Percentiles rank a stretch among this genome's conserved stretches.
Evolutionary conservation across 2,113 vertebrate species (phyloP).

Genomic region (Cryptoleucopteryx plumbea): DNA sequence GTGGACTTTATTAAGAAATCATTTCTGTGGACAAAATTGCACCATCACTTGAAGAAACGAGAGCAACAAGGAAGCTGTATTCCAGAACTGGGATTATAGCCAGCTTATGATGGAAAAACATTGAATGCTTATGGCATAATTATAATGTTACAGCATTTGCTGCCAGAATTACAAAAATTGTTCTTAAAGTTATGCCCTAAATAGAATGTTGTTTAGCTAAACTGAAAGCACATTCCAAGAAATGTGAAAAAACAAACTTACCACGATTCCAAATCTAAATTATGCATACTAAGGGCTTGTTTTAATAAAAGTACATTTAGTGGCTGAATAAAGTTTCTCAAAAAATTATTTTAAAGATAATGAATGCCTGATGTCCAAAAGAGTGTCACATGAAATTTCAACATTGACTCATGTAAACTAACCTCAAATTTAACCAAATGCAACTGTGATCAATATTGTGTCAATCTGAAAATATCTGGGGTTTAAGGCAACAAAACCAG

Average conservation of each 20-base stretch:
- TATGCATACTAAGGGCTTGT: not conserved
- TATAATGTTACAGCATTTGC: slow-evolving; percentile 8
- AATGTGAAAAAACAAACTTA: slow-evolving; percentile 39
- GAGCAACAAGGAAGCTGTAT: slow-evolving; percentile 35
- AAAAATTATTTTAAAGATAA: slow-evolving; percentile 46
- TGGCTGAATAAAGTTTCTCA: not conserved
- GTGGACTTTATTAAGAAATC: not conserved
- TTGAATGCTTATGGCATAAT: slow-evolving; percentile 35
- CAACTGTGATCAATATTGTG: slow-evolving; percentile 50
- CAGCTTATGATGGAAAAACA: slow-evolving; percentile 45
- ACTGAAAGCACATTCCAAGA: slow-evolving; percentile 53
- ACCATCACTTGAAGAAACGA: slow-evolving; percentile 3
- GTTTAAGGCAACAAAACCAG: slow-evolving; percentile 44
- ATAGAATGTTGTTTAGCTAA: slow-evolving; percentile 45
- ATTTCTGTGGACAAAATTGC: not conserved
- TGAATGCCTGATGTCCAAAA: slow-evolving; percentile 25
- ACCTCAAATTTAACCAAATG: slow-evolving; percentile 22
- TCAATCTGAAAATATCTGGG: slow-evolving; percentile 52
- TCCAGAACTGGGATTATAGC: slow-evolving; percentile 29
- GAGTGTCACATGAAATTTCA: slow-evolving; percentile 15
- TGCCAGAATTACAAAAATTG: slow-evolving; percentile 46
- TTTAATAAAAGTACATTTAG: slow-evolving; percentile 43
- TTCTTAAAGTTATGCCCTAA: slow-evolving; percentile 3
- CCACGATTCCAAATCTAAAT: slow-evolving; percentile 13
- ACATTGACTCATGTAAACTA: slow-evolving; percentile 43